Conservation (phyloP, 1,140 invertebrate genomes). For the Gerris buenoi region DNA sequence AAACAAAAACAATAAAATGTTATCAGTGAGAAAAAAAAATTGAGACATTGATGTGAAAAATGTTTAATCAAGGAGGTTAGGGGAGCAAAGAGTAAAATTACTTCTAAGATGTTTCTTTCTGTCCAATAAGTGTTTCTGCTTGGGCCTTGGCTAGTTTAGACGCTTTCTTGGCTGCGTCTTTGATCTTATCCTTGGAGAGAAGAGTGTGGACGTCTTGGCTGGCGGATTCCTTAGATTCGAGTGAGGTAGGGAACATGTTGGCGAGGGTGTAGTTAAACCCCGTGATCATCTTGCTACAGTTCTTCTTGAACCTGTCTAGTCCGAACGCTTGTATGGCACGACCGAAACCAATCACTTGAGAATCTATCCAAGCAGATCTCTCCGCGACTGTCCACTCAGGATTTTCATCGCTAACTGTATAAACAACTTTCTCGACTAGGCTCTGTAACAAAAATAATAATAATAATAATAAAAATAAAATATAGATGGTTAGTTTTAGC, state of each 20-base stretch:
- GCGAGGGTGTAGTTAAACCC: constrained; percentile 71
- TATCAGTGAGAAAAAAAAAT: no score
- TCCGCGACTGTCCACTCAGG: constrained; percentile 56
- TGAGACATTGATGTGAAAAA: no score
- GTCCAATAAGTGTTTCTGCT: constrained; percentile 27
- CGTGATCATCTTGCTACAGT: constrained; percentile 57
- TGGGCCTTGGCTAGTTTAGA: constrained; percentile 59
- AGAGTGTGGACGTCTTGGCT: constrained; percentile 5
- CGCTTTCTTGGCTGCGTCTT: constrained; percentile 56
- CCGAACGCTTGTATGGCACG: constrained; percentile 74
- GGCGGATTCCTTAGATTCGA: constrained; percentile 26
- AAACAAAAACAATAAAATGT: no score
- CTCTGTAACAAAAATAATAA: constrained; percentile 45
- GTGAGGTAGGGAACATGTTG: constrained; percentile 48
- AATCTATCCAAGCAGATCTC: constrained; percentile 71
- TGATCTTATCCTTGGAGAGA: constrained; percentile 43
- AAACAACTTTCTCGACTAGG: constrained; percentile 75
- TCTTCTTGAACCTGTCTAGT: constrained; percentile 71
- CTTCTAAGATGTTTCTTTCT: constrained; percentile 10
- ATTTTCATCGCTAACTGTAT: constrained; percentile 50
- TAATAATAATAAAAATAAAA: no score
- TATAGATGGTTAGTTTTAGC: no score
- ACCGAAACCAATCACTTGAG: constrained; percentile 73
- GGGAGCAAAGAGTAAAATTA: background rate
- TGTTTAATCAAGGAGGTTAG: no score